Conservation (phyloP, 2,797 vertebrate species). For the Oreochromis mossambicus region DNA sequence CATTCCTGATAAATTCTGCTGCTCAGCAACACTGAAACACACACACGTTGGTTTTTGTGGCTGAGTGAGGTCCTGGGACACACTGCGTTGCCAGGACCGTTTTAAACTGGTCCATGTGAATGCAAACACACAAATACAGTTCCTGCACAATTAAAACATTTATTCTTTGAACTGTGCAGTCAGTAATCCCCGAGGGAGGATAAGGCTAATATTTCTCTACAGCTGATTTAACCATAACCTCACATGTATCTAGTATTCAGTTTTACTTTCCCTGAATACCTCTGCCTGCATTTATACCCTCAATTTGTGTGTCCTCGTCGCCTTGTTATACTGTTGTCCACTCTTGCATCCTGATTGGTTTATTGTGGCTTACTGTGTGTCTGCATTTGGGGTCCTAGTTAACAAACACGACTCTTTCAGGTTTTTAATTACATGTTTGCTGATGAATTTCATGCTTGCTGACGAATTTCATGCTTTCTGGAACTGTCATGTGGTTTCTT, state of each 20-base stretch:
- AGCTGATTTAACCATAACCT: not conserved
- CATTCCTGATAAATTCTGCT: constrained; percentile 59
- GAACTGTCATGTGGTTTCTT: not conserved
- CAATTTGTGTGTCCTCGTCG: not conserved
- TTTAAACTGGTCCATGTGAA: not conserved
- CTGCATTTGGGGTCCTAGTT: not conserved
- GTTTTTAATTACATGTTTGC: not conserved
- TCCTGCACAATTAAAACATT: not conserved
- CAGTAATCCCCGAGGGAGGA: rapidly evolving
- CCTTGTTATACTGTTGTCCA: not conserved
- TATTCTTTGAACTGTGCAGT: not conserved
- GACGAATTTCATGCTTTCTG: not conserved
- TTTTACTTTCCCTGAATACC: not conserved
- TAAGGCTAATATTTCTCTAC: not conserved
- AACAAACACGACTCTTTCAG: rapidly evolving
- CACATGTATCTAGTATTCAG: not conserved
- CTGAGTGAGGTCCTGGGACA: not conserved
- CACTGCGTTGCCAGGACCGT: not conserved
- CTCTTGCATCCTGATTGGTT: not conserved
- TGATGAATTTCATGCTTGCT: not conserved
- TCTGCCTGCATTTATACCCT: not conserved
- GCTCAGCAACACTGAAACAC: not conserved
- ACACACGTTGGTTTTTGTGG: not conserved
- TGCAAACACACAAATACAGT: not conserved
- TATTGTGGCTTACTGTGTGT: not conserved